Evolutionary conservation across 1,140 invertebrate species (phyloP), one percentile per base, ranked within the genome.

Genomic region (Drosophila sp.): DNA sequence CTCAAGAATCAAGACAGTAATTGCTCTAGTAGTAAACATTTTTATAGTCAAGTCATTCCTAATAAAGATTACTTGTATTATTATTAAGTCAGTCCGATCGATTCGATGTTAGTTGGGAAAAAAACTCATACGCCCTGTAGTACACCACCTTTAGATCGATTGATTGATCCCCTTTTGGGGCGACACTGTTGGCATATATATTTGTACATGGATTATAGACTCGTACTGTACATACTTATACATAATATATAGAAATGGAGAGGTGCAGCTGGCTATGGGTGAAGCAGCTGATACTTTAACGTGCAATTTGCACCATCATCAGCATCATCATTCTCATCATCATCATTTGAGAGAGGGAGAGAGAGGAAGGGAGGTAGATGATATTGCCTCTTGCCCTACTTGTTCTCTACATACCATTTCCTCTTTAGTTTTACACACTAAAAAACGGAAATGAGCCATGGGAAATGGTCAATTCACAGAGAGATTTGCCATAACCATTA

Each of bases 211-310:
- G 17, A 17, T 17, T 17, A 17, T 17, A 17, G 17, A 17, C 35
- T 10, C 35, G 11, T 38, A 10, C 8, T 38, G 68, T 62, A 63
- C 17, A 65, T 63, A 38, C 58, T 56, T 57, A 67, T 33, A 8
- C 38, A 44, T 35, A 47, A 27, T 54, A 55, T 73, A 40, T 64
- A 17, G 67, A 47, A 62, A 55, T 30, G 35, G 56, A 65, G 47
- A 50, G 44, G 23, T 27, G 23, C 10, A 47, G 44, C 23, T 47
- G 27, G 44, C 44, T 50, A 50, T 38, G 23, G 44, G 7, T 50
- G 23, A 64, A 25, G 47, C 63, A 72, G 64, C 76, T 76, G 71
- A 82, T 76, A 86, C 83, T 86, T 82, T 65, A 85, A 84, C 81
- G 72, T 82, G 71, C 79, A 79, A 55, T 71, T 84, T 80, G 50